Evolutionary conservation across 2,797 vertebrate genomes (phyloP), one percentile per base, ranked within the genome.

Genomic region (Erethizon dorsatum): DNA sequence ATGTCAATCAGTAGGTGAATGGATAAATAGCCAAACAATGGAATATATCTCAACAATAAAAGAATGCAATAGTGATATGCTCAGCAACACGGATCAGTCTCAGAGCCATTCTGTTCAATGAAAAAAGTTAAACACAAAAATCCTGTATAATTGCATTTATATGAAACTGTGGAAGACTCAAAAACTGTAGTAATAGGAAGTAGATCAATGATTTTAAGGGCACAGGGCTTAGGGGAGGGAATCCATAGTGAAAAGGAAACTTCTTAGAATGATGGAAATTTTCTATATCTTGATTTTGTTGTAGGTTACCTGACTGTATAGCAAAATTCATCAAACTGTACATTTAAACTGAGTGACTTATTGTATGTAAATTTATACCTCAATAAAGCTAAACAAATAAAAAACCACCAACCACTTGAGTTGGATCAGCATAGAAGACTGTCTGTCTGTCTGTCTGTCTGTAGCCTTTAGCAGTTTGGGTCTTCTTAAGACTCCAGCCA

Each of bases 51-150:
- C 67, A 50, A 14, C 65, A 90, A 1, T 47, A 6, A 75, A 88
- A 63, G 54, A 82, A 87, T 57, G 79, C 83, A 83, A 28, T 84
- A 85, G 77, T 57, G 52, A 82, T 54, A 45, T 0, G 41, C 28
- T 57, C 41, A 86, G 24, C 54, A 86, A 57, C 47, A n/a, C 12
- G 47, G 41, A 52, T 47, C 31, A 37, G 11, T 69, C 86, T 91
- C 54, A 56, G 37, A 92, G 65, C 88, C n/a, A 77, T 90, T 89
- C 56, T 90, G 56, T 77, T 88, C 52, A 13, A 37, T 80, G 80
- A 69, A 95, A 91, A 85, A 91, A 95, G 86, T 96, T 78, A 86
- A 67, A 47, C 28, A 90, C 37, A 56, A 84, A 97, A 50, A 86
- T 54, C 47, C 63, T 89, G 1, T 83, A 28, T 73, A 47, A 94